Percentiles rank a stretch among this genome's conserved stretches.
phyloP scores from a whole-genome alignment of 1,140 invertebrate genomes.

The Asbolus verrucosus region DNA sequence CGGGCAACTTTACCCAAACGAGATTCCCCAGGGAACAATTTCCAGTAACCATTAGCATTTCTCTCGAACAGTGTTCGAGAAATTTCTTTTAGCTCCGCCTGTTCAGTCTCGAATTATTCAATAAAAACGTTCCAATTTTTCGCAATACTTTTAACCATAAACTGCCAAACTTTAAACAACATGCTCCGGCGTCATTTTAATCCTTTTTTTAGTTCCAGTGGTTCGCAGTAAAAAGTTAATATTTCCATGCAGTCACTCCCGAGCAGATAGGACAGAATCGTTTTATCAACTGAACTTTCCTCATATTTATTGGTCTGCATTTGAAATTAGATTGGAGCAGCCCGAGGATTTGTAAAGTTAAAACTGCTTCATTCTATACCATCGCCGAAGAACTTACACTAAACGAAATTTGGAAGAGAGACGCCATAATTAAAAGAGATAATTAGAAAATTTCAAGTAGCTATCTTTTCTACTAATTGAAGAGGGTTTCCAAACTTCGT shows the following conservation, averaged over 20 bases:
- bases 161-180: too few species aligned
- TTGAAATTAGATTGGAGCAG: conserved; percentile 12
- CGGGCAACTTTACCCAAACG: background rate
- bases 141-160: too few species aligned
- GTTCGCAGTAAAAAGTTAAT: conserved; percentile 3
- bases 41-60: conserved; percentile 20
- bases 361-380: background rate
- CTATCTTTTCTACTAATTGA: background rate
- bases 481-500: background rate
- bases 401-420: background rate
- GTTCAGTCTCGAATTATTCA: conserved; percentile 7
- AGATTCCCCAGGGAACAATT: conserved; percentile 24
- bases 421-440: background rate
- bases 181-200: too few species aligned
- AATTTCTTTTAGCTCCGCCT: conserved; percentile 3
- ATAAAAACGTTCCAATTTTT: too few species aligned
- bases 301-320: conserved; percentile 30
- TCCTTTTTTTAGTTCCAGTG: too few species aligned
- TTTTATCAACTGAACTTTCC: conserved; percentile 13
- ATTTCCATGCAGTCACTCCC: background rate
- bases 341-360: conserved; percentile 16
- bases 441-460: background rate
- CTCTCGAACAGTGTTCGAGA: conserved; percentile 3
- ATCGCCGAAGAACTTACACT: background rate
- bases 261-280: background rate